Conservation (phyloP, 1,140 invertebrate species). For the Plodia interpunctella region DNA sequence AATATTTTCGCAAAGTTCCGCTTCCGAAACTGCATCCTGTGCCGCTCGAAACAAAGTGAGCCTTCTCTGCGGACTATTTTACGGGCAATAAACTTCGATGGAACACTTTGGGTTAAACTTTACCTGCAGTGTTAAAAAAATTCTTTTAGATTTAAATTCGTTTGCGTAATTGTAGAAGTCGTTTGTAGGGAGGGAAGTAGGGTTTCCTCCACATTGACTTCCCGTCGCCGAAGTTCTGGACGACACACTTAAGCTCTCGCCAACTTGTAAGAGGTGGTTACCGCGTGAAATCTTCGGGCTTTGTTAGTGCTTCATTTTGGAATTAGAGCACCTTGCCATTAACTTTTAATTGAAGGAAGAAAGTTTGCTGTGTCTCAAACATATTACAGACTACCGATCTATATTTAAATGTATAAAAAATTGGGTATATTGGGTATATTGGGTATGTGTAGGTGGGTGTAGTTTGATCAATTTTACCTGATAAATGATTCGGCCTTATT, state of each 20-base stretch:
- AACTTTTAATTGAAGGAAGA: conserved; percentile 16
- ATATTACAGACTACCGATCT: neutral
- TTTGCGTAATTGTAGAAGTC: conserved; percentile 8
- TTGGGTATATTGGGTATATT: too few species aligned
- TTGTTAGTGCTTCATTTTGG: conserved; percentile 36
- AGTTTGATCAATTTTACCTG: neutral
- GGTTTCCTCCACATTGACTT: conserved; percentile 26
- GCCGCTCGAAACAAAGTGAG: conserved; percentile 48
- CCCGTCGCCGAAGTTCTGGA: conserved; percentile 39
- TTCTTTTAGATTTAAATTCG: conserved; percentile 21
- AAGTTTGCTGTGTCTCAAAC: neutral
- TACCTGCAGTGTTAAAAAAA: conserved; percentile 24
- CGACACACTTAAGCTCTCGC: conserved; percentile 26
- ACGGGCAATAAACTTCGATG: conserved; percentile 40
- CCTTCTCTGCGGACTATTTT: conserved; percentile 49
- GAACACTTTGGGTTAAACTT: conserved; percentile 29
- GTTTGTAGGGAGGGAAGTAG: conserved; percentile 7
- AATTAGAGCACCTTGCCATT: conserved; percentile 13
- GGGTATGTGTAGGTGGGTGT: too few species aligned
- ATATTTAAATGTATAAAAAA: neutral
- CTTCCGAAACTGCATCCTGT: conserved; percentile 34
- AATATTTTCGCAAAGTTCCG: conserved; percentile 62
- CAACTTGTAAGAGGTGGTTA: conserved; percentile 30
- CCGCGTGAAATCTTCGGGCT: conserved; percentile 26
- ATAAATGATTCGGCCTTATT: neutral